Evolutionary conservation across 2,888 invertebrate genomes (phyloP), one percentile per base, ranked within the genome.

Genomic region (Dryocosmus kuriphilus): DNA sequence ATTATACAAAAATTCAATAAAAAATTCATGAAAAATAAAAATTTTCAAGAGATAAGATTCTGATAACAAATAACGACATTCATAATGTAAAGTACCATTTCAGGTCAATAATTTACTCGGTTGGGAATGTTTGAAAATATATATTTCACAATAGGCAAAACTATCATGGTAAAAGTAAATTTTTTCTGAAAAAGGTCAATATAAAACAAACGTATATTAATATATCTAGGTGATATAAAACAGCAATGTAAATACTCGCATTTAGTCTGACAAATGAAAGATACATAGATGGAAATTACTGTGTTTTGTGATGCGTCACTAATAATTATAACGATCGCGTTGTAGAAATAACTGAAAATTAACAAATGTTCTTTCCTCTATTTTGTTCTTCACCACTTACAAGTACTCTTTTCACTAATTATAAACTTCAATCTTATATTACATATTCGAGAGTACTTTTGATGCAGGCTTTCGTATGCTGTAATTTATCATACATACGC

Each of bases 361-460:
- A 63, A 63, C 22, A 63, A 22, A 35, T 63, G n/a, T 22, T 32
- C 35, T 35, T 24, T 78, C 77, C 61, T 81, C 65, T 78, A 67
- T 74, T 75, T 81, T 74, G 63, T 63, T 79, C 77, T 19, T 38
- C 41, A 35, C 75, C 75, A 76, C 41, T 75, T 51, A 71, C n/a
- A 51, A 71, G 67, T 71, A 76, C 60, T 80, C 38, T 74, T 77
- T 78, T 74, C 75, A 78, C 51, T 81, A 75, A 76, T 81, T 80
- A 83, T 82, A 85, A 83, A 83, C 81, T 78, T 81, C 82, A 82
- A 85, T 83, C 82, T 85, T 86, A 86, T 85, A 79, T 79, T 84
- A 86, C 81, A 85, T 75, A 84, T 83, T 83, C 81, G 80, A 85
- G 85, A 88, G 82, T 84, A 86, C 83, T 86, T 79, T 82, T 84